A percentile compares a stretch with the other conserved stretches of the same genome.
Conservation (phyloP, 2,797 vertebrate genomes). For the Bradypodion ventrale region DNA sequence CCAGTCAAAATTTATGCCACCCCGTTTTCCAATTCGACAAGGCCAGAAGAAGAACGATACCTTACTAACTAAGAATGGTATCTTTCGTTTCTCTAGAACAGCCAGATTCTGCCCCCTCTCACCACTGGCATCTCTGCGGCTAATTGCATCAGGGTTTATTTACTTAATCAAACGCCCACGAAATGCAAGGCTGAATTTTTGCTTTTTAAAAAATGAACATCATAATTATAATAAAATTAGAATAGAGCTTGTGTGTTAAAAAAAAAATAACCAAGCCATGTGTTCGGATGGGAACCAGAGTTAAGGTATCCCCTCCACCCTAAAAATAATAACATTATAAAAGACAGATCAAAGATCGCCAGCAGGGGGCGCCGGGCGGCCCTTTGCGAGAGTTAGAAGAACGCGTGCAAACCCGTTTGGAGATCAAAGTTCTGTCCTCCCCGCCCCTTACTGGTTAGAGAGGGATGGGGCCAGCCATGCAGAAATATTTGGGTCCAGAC, state of each 20-base stretch:
- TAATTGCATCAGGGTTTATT: not conserved
- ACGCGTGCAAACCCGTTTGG: not conserved
- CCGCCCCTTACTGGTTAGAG: too few relatives aligned
- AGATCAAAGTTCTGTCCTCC: not conserved
- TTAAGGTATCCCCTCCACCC: not conserved
- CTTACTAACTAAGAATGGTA: not conserved
- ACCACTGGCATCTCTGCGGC: not conserved
- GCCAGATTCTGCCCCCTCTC: not conserved
- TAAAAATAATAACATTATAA: not conserved
- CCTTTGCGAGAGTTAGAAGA: too few relatives aligned
- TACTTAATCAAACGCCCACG: not conserved
- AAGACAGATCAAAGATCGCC: not conserved
- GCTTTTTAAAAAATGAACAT: not conserved
- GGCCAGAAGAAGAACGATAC: constrained; percentile 13
- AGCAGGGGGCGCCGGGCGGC: not conserved
- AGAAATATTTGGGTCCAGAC: not conserved
- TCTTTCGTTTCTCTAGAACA: not conserved
- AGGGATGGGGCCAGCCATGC: not conserved
- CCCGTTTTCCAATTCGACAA: constrained; percentile 30
- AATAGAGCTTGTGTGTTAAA: not conserved
- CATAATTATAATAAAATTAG: not conserved
- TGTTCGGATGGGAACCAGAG: not conserved
- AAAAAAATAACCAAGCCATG: not conserved
- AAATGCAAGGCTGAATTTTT: not conserved
- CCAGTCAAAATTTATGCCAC: constrained; percentile 45